Evolutionary conservation across 2,888 invertebrate genomes (phyloP).

Genomic region (Nezara viridula): DNA sequence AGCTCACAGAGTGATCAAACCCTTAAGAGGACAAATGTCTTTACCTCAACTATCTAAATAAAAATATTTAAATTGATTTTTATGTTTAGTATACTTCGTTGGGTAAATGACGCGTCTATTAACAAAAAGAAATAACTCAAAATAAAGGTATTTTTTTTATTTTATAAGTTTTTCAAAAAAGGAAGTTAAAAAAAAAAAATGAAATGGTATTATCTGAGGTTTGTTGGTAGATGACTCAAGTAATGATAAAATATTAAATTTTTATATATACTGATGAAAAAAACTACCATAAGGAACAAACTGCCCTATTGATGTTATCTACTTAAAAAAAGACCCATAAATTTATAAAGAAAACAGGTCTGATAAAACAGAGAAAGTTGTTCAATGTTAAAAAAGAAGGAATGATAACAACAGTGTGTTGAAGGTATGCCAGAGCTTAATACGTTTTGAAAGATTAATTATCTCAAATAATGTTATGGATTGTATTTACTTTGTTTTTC

Average conservation of each 20-base stretch:
- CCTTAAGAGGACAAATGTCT: too few relatives aligned
- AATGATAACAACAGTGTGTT: neutral
- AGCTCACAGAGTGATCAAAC: too few relatives aligned
- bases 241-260: neutral
- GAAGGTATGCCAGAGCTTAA: neutral
- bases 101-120: too few relatives aligned
- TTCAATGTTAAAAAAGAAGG: neutral
- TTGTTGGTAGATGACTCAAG: too few relatives aligned
- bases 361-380: constrained; percentile 23
- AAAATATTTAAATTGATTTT: too few relatives aligned
- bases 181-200: too few relatives aligned
- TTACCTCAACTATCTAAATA: too few relatives aligned
- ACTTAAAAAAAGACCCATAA: neutral
- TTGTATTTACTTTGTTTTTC: neutral
- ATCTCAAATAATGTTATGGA: neutral
- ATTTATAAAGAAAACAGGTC: neutral
- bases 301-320: neutral
- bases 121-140: too few relatives aligned
- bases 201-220: too few relatives aligned
- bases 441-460: neutral
- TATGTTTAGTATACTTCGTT: too few relatives aligned
- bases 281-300: neutral
- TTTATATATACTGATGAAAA: neutral
- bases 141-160: too few relatives aligned
- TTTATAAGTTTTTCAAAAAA: too few relatives aligned